Conservation (phyloP, 2,113 vertebrate species). For the Zosterops hypoxanthus region DNA sequence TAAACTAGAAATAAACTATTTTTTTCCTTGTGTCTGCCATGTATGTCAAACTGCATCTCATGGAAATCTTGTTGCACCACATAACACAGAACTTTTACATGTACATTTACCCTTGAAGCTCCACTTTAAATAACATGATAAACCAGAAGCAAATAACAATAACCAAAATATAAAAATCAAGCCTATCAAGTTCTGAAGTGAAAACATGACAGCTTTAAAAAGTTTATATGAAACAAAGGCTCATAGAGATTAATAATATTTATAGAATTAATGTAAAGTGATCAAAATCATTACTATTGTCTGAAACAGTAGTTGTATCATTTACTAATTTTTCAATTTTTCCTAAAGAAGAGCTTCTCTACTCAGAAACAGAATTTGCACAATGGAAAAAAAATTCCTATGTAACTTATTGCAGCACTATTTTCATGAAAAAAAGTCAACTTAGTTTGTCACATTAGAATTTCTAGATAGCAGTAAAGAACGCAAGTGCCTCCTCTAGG, state of each 20-base stretch:
- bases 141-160: neutral
- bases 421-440: neutral
- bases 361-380: neutral
- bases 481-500: neutral
- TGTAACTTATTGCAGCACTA: neutral
- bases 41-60: neutral
- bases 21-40: fast-evolving
- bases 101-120: neutral
- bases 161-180: neutral
- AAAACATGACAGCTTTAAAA: neutral
- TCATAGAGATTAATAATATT: neutral
- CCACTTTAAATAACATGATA: neutral
- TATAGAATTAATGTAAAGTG: neutral
- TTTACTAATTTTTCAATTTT: neutral
- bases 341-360: neutral
- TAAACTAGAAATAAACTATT: neutral
- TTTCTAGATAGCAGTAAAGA: neutral
- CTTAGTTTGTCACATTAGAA: neutral
- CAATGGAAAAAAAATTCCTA: neutral
- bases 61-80: neutral
- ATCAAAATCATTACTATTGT: neutral
- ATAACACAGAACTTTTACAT: neutral
- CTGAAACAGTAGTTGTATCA: neutral
- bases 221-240: neutral
- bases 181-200: neutral